Evolutionary conservation across 35 echinoderm and acorn worm species (phyloP), one percentile per base, ranked within the genome.

Genomic region (Holothuria glaberrima): DNA sequence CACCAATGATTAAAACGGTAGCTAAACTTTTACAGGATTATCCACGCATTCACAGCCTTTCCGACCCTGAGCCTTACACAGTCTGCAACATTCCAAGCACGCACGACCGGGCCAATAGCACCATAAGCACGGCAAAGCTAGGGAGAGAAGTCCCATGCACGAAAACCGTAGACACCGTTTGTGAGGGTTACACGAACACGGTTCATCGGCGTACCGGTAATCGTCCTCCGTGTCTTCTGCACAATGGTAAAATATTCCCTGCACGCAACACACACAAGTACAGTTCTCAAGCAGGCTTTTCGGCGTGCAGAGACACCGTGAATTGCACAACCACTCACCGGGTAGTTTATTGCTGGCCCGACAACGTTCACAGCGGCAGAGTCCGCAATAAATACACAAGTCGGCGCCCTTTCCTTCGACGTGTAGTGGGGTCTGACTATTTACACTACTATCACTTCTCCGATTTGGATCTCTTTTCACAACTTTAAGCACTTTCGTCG

Each of bases 201-300:
- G 94, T 59, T 96, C 91, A 54, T 96, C 94, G 6, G 58, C 86
- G 58, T 88, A 92, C 24, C 86, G 80, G 52, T 91, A 89, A 88
- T 96, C 80, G 44, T 96, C 94, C 46, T 93, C 89, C 0, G 89
- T 85, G 56, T 90, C 83, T 41, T 91, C 91, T 56, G 94, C 91
- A 82, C 91, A 92, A 59, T 96, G 94, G 61, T 96, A 96, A 88
- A 96, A 96, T 46, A 92, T 56, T 68, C 87, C 81, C 72, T 93
- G 81, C 33, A 96, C 94, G 57, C 94, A 96, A 68, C 75, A 86
- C 44, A 96, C 79, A 74, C 94, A 96, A 13, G 94, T 92, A 82
- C 94, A 96, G 73, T 68, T 68, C 31, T 96, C 84, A 25, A 96
- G 71, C 21, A 76, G 78, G 83, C 80, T 90, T 50, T 96, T 88